phyloP scores from a whole-genome alignment of 2,113 vertebrate genomes.

The Alligator sinensis region DNA sequence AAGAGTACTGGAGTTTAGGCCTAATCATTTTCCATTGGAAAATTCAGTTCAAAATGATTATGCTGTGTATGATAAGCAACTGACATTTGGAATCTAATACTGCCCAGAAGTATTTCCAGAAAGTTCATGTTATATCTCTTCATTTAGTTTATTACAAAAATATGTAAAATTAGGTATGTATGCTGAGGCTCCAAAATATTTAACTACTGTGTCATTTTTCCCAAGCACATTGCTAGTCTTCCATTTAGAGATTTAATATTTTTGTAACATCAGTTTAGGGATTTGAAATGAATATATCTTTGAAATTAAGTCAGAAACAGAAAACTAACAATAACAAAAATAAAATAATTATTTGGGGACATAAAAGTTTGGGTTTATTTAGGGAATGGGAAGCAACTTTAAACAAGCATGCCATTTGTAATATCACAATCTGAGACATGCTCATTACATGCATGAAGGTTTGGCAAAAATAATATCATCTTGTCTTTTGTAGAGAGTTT shows the following conservation, averaged over 20 bases:
- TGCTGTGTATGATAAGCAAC: not conserved
- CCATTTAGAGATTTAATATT: not conserved
- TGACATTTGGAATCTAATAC: not conserved
- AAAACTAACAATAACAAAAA: not conserved
- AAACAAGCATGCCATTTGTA: not conserved
- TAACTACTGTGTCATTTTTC: not conserved
- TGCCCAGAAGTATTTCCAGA: not conserved
- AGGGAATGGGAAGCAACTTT: not conserved
- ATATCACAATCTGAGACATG: not conserved
- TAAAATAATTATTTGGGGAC: not conserved
- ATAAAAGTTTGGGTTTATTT: not conserved
- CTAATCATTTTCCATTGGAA: not conserved
- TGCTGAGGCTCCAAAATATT: not conserved
- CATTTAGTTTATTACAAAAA: not conserved
- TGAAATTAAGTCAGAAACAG: not conserved
- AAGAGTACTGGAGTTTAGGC: not conserved
- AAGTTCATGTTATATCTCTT: not conserved
- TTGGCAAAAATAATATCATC: not conserved
- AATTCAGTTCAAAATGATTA: not conserved
- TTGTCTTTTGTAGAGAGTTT: not conserved
- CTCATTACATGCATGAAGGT: not conserved
- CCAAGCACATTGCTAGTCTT: not conserved
- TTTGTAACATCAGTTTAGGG: not conserved
- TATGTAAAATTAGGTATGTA: not conserved
- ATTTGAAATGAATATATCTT: not conserved